These are phyloP conservation scores for Muscicapa adusta DNA, from an alignment of 2,113 vertebrate genomes.

Conservation along the genomic window DNA sequence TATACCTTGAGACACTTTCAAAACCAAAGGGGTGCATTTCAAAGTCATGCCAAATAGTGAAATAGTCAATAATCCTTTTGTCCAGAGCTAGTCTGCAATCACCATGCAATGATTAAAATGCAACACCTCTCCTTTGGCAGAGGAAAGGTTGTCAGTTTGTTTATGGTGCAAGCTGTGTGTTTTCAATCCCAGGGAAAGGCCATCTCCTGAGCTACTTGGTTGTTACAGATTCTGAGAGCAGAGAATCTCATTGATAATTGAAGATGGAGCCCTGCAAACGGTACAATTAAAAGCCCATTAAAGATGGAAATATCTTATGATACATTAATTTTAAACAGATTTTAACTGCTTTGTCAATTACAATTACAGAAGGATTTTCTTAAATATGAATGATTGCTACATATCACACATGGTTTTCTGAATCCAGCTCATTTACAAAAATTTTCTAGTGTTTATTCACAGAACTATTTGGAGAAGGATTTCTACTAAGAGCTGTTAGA, in stretches of 20 bases:
- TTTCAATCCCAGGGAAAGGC: not conserved
- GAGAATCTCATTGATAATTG: not conserved
- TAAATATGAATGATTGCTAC: not conserved
- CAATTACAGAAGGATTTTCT: not conserved
- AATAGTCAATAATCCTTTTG: not conserved
- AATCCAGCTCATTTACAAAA: not conserved
- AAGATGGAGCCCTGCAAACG: not conserved
- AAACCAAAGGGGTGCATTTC: not conserved
- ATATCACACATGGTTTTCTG: not conserved
- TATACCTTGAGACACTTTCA: not conserved
- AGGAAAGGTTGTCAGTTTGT: not conserved
- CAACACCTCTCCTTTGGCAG: not conserved
- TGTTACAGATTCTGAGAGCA: not conserved
- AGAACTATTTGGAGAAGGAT: not conserved
- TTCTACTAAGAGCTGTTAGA: not conserved
- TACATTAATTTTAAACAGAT: not conserved
- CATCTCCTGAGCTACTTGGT: not conserved
- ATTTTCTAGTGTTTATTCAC: not conserved
- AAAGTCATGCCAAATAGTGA: not conserved
- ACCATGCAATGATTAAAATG: constrained; percentile 2
- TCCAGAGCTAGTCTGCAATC: not conserved
- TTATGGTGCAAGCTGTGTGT: not conserved
- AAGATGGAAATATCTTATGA: not conserved
- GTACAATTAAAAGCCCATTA: not conserved
- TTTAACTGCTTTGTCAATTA: not conserved